Percentiles rank a stretch among this genome's conserved stretches.
phyloP scores from a whole-genome alignment of 1,140 invertebrate genomes.

The Hyphantria cunea region DNA sequence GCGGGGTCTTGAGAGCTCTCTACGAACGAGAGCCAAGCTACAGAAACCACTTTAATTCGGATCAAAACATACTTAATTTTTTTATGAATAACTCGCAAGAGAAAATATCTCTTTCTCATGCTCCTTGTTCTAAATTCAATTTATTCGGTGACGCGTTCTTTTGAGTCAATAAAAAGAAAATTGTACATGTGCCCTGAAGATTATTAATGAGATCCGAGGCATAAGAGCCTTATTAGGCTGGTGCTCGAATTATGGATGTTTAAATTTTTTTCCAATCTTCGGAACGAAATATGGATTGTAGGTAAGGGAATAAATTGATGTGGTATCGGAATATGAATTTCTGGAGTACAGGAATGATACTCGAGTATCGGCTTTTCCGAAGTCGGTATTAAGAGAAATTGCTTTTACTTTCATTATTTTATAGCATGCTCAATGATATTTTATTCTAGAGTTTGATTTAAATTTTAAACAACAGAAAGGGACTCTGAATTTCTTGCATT shows the following conservation, averaged over 20 bases:
- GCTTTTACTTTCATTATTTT: no score
- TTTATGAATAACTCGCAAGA: slow-evolving; percentile 31
- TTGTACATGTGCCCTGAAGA: slow-evolving; percentile 27
- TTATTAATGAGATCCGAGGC: slow-evolving; percentile 29
- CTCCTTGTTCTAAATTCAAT: slow-evolving; percentile 26
- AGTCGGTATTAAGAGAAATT: no score
- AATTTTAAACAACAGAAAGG: no score
- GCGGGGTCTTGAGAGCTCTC: slow-evolving; percentile 24
- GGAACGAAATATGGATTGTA: neutral
- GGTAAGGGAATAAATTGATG: neutral
- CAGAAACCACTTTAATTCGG: slow-evolving; percentile 23
- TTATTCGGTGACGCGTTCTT: slow-evolving; percentile 34
- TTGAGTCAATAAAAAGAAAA: slow-evolving; percentile 29
- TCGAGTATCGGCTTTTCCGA: neutral
- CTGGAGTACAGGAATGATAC: neutral
- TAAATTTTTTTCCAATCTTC: slow-evolving; percentile 7
- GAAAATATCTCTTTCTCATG: slow-evolving; percentile 10
- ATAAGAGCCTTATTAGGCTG: slow-evolving; percentile 27
- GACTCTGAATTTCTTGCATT: no score
- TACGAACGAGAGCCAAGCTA: slow-evolving; percentile 13
- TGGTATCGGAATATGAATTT: neutral
- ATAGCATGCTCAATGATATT: no score
- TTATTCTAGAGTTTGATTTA: no score
- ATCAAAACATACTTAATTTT: slow-evolving; percentile 32
- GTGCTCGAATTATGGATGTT: slow-evolving; percentile 16